Base-by-base conservation (phyloP, 2,113 vertebrate species). In the Pseudolaguvia tuberculata region DNA sequence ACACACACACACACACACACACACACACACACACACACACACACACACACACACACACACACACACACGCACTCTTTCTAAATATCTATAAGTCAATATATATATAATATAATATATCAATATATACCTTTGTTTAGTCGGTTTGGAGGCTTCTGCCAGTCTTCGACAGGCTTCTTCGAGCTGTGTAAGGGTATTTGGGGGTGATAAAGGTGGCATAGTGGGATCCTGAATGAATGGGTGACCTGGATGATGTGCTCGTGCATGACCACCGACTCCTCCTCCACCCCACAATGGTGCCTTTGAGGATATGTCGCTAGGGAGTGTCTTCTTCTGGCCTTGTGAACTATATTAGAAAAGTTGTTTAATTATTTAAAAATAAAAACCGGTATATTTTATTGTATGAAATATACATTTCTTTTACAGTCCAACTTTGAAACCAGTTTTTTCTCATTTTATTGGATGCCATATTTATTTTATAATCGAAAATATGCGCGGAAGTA, bases 141-240 rank as follows among this genome's bases (percentile, higher is more conserved):
- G 91, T 82, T 93, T 96, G 48, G 93, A 96, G 53, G 94, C 95
- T 87, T 96, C 96, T 0, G 95, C 93, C 70, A 98, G 91, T 69
- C 96, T 86, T 67, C 96, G 93, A 69, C 95, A 94, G 65, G 97
- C 97, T 88, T 98, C 97, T 83, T 98, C 96, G 82, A 98, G 91
- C 91, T 98, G 97, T 0, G 94, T 93, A 80, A 96, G 84, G 8
- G 97, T 98, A 90, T 96, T 98, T 75, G 96, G 96, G 0, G 96
- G 94, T 1, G 94, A 89, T 70, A 95, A 87, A 0, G 94, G 94
- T 17, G 95, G 94, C 94, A 95, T 90, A n/a, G 94, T 91, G 0
- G 94, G 93, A 85, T 99, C 97, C 86, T 96, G 96, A 84, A 95
- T 80, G 48, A 94, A 94, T 0, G 92, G 93, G 79, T 97, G 96